These are phyloP conservation scores for Petrocephalus microphthalmus DNA, from an alignment of 2,113 vertebrate species.

Conservation along the genomic window DNA sequence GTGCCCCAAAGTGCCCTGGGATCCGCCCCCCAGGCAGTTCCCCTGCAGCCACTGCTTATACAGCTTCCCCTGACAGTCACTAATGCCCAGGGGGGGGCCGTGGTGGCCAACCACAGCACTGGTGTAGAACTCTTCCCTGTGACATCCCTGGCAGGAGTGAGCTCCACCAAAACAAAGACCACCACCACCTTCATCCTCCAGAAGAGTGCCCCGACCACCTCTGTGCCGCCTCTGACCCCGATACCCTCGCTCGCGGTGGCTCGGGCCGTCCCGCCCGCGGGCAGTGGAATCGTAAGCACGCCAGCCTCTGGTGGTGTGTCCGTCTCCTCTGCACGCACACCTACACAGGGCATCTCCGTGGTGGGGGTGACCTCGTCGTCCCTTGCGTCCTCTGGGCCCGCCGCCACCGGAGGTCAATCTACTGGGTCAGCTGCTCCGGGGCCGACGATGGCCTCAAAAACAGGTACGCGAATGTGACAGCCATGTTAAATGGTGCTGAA, in stretches of 20 bases:
- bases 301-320: conserved; percentile 62
- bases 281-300: conserved; percentile 52
- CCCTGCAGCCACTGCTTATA: conserved; percentile 56
- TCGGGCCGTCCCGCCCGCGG: conserved; percentile 60
- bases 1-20: conserved; percentile 41
- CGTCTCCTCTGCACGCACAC: conserved; percentile 55
- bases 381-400: conserved; percentile 54
- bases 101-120: conserved; percentile 46
- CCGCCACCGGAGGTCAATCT: conserved; percentile 50
- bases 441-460: conserved; percentile 64
- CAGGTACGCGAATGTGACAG: conserved; percentile 42
- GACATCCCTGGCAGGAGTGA: conserved; percentile 53
- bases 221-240: conserved; percentile 25
- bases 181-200: conserved; percentile 60
- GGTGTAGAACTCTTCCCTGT: conserved; percentile 49
- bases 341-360: conserved; percentile 54
- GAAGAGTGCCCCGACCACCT: conserved; percentile 44
- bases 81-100: conserved; percentile 53
- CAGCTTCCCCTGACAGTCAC: conserved; percentile 61
- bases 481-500: not conserved
- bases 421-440: conserved; percentile 55
- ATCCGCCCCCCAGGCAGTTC: conserved; percentile 46
- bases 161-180: conserved; percentile 56
- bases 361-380: conserved; percentile 61
- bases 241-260: conserved; percentile 48